Base-by-base conservation (phyloP, 1,140 invertebrate genomes). In the Drosophila ironensis region DNA sequence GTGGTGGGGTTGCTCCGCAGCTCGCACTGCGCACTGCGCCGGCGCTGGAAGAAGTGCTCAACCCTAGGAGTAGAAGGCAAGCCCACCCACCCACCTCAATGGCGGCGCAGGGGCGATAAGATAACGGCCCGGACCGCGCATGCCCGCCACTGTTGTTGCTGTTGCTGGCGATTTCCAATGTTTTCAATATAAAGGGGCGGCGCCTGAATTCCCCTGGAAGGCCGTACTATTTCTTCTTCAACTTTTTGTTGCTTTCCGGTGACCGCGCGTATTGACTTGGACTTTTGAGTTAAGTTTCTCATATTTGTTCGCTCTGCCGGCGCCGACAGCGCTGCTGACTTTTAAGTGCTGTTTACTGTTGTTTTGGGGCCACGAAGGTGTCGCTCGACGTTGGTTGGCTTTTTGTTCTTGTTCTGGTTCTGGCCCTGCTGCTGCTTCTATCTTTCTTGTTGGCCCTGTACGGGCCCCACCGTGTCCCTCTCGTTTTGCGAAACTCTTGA, bases 211-310 rank as follows among this genome's bases (percentile, higher is more conserved):
- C 40, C 30, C 45, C 40, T 70, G 67, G 68, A 84, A 51, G 37
- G 17, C 30, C 45, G 68, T 42, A 60, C 42, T 48, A 27, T 27
- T 59, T 27, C 14, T 44, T 40, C 27, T 8, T 40, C 33, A n/a
- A n/a, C n/a, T 27, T 40, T 27, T 16, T 73, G 33, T 64, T 57
- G 75, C 19, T 70, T 38, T 41, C 80, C 52, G 67, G 77, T 75
- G 80, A 87, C 80, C 80, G 80, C 75, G 71, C 80, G 80, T 84
- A 86, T 86, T 86, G 80, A 86, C 80, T 86, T 86, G 80, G 74
- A 86, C 75, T 86, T 86, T 84, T 84, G 78, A 80, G 78, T 84
- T 86, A 86, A 86, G 78, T 84, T 86, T 86, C 78, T 84, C 80
- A 84, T 84, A 84, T 84, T 84, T 84, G 78, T 70, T 77, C 63